Evolutionary conservation across 2,797 vertebrate species (phyloP).

Genomic region (Rhinophrynus dorsalis): DNA sequence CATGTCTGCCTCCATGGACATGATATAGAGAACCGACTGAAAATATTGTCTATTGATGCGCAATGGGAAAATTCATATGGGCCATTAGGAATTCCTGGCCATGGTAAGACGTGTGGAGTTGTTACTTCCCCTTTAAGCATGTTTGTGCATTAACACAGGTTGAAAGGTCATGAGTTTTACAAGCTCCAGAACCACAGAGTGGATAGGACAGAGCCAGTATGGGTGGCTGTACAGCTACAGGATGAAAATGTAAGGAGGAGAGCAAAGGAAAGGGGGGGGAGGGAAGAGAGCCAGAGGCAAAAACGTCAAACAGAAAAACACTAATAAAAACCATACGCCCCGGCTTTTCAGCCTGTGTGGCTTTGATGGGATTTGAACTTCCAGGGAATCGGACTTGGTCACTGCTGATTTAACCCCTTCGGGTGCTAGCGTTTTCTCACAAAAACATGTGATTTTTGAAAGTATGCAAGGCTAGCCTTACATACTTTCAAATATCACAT

Average conservation of each 20-base stretch:
- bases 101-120: no score
- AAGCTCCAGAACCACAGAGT: slow-evolving; percentile 28
- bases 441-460: no score
- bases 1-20: no score
- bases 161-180: slow-evolving; percentile 63
- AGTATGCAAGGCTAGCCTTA: no score
- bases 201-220: slow-evolving; percentile 48
- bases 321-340: slow-evolving; percentile 82
- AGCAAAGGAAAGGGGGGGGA: slow-evolving; percentile 46
- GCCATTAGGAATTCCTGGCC: no score
- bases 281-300: slow-evolving; percentile 69
- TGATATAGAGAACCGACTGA: no score
- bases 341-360: slow-evolving; percentile 66
- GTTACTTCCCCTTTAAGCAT: no score
- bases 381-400: slow-evolving; percentile 58
- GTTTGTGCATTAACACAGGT: slow-evolving; percentile 48
- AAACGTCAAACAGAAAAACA: slow-evolving; percentile 66
- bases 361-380: slow-evolving; percentile 65
- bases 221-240: slow-evolving; percentile 60
- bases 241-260: slow-evolving; percentile 52
- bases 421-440: no score
- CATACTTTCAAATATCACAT: no score
- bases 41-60: no score
- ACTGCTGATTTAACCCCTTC: slow-evolving; percentile 64
- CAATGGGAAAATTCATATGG: no score